Evolutionary conservation across 1,140 invertebrate genomes (phyloP).

Genomic region (Diprion similis): DNA sequence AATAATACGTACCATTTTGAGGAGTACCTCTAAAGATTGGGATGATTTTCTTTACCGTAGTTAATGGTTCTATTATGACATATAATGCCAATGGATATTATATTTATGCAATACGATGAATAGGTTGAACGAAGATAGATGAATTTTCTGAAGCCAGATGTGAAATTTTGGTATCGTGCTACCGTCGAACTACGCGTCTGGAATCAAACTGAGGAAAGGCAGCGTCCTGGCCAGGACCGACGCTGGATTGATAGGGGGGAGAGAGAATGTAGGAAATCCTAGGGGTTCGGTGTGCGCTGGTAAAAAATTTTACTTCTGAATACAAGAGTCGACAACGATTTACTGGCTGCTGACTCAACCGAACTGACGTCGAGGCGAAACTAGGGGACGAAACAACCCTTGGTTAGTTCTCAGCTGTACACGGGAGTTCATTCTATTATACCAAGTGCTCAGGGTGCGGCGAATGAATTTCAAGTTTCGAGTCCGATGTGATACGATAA

Average conservation of each 20-base stretch:
- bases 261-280: slow-evolving; percentile 27
- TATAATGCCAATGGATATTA: not conserved
- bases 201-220: slow-evolving; percentile 51
- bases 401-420: not conserved
- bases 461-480: no score
- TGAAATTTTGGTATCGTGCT: slow-evolving; percentile 28
- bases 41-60: slow-evolving; percentile 19
- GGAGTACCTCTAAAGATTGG: not conserved
- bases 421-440: not conserved
- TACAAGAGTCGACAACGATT: slow-evolving; percentile 13
- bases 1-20: slow-evolving; percentile 55
- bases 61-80: not conserved
- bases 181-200: slow-evolving; percentile 45
- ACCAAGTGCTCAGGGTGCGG: not conserved
- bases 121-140: not conserved
- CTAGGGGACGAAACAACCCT: not conserved
- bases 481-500: no score
- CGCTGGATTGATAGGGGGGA: slow-evolving; percentile 46
- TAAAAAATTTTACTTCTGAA: slow-evolving; percentile 24
- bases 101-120: not conserved
- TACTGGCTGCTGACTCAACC: not conserved
- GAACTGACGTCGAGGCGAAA: not conserved
- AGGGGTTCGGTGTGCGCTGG: slow-evolving; percentile 23
- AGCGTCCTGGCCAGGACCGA: slow-evolving; percentile 56
- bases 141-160: not conserved